Conservation (phyloP, 2,797 vertebrate genomes). For the Malurus splendens region DNA sequence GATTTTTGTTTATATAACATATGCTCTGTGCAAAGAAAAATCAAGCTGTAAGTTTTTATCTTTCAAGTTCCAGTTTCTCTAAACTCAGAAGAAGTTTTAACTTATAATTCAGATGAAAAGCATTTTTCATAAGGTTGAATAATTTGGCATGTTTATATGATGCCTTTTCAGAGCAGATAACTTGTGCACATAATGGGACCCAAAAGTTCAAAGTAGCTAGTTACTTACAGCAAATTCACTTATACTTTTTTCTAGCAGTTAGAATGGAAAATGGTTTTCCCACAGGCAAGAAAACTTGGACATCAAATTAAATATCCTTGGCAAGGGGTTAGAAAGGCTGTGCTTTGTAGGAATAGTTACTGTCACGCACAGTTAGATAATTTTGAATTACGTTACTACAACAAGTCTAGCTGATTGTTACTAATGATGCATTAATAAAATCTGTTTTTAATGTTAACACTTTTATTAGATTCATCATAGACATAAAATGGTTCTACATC, state of each 20-base stretch:
- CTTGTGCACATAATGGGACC: slow-evolving; percentile 10
- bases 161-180: slow-evolving; percentile 41
- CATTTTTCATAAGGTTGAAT: slow-evolving; percentile 40
- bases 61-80: slow-evolving; percentile 54
- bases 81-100: slow-evolving; percentile 43
- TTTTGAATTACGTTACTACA: not conserved
- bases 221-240: slow-evolving; percentile 15
- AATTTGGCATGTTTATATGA: slow-evolving; percentile 41
- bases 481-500: not conserved
- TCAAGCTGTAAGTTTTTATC: slow-evolving; percentile 54
- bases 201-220: slow-evolving; percentile 26
- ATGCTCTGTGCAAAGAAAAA: slow-evolving; percentile 54
- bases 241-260: not conserved
- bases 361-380: not conserved
- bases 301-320: not conserved
- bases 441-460: not conserved
- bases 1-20: slow-evolving; percentile 63
- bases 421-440: not conserved
- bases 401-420: not conserved
- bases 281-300: not conserved
- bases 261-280: slow-evolving; percentile 25
- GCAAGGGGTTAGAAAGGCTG: not conserved
- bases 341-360: not conserved
- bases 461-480: not conserved
- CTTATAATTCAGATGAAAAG: slow-evolving; percentile 43